phyloP scores from a whole-genome alignment of 2,888 invertebrate species.

The Tolmerus cingulatus region DNA sequence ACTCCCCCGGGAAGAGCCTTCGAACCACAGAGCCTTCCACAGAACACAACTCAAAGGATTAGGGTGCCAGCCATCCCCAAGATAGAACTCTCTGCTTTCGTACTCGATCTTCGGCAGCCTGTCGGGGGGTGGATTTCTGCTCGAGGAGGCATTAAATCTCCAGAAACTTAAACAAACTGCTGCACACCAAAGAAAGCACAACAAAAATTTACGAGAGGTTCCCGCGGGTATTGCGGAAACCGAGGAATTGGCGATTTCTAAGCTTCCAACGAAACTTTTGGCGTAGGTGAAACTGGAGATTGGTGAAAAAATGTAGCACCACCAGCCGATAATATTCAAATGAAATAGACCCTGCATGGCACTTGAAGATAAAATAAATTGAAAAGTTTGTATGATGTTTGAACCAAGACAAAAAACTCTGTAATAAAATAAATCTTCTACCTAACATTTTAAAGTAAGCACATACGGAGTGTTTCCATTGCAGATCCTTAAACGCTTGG shows the following conservation, averaged over 20 bases:
- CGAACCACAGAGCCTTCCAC: neutral
- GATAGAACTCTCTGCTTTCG: neutral
- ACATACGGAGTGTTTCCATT: too few species aligned
- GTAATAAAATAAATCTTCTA: neutral
- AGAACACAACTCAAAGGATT: conserved; percentile 3
- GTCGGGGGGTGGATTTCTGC: neutral
- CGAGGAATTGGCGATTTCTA: neutral
- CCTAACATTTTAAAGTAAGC: neutral
- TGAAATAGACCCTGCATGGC: neutral
- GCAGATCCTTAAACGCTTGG: too few species aligned
- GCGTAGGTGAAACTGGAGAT: neutral
- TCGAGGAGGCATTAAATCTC: conserved; percentile 1
- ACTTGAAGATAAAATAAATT: neutral
- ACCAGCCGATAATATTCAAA: neutral
- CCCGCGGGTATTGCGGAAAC: neutral
- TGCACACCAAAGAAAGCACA: neutral
- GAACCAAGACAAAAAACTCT: neutral
- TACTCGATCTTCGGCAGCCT: neutral
- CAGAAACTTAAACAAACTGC: conserved; percentile 19
- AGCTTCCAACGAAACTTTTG: neutral
- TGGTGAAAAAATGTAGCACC: neutral
- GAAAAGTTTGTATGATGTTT: neutral
- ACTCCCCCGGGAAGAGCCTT: neutral
- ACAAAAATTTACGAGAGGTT: neutral
- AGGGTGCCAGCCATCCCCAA: neutral